phyloP scores from a whole-genome alignment of 2,797 vertebrate genomes.

The Labroides dimidiatus region DNA sequence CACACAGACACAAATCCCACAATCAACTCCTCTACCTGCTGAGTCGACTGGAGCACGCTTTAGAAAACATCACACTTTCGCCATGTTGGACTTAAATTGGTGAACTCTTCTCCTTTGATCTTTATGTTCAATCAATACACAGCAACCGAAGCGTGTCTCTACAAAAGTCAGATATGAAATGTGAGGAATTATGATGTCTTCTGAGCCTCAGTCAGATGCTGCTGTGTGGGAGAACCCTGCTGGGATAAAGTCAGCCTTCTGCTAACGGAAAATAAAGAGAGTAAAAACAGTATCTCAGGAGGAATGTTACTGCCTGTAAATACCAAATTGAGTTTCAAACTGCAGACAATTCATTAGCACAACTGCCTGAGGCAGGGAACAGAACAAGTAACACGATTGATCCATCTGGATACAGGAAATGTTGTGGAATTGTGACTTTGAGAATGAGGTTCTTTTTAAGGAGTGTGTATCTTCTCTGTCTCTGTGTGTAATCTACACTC shows the following conservation, averaged over 20 bases:
- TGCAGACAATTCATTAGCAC: background rate
- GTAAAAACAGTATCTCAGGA: background rate
- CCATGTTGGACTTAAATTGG: slow-evolving; percentile 4
- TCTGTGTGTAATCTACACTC: slow-evolving; percentile 17
- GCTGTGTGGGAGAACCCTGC: slow-evolving; percentile 1
- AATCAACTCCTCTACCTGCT: slow-evolving; percentile 42
- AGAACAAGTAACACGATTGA: background rate
- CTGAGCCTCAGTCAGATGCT: slow-evolving; percentile 2
- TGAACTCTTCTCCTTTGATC: slow-evolving; percentile 26
- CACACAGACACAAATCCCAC: slow-evolving; percentile 28
- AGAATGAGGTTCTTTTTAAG: slow-evolving; percentile 3
- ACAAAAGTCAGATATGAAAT: slow-evolving; percentile 16
- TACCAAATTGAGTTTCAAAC: background rate
- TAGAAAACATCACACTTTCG: slow-evolving; percentile 31
- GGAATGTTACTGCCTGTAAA: background rate
- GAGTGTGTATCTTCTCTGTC: background rate
- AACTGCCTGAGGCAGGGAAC: background rate
- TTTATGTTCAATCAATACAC: slow-evolving; percentile 15
- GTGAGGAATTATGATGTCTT: slow-evolving; percentile 21
- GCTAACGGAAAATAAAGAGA: slow-evolving; percentile 1
- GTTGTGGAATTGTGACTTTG: background rate
- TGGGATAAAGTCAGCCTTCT: slow-evolving; percentile 2
- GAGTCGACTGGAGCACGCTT: slow-evolving; percentile 27
- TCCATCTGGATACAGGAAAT: background rate
- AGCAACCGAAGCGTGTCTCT: background rate